Percentiles rank a stretch among this genome's conserved stretches.
phyloP scores from a whole-genome alignment of 2,113 vertebrate genomes.

The Chaetodon trifascialis region DNA sequence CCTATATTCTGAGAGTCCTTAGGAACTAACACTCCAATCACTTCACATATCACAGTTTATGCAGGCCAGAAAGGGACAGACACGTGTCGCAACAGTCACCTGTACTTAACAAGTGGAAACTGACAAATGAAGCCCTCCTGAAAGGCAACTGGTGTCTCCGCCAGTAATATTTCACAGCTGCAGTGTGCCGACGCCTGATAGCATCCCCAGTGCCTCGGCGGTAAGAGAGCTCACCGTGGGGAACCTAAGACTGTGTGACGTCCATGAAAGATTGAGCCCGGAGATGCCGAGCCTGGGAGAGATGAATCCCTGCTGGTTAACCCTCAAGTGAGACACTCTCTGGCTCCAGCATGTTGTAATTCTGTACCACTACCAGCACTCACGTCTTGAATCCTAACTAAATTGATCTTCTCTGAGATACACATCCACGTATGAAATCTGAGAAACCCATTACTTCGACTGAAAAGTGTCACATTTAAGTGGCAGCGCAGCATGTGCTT shows the following conservation, averaged over 20 bases:
- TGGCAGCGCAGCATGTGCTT: background rate
- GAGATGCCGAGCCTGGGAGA: conserved; percentile 23
- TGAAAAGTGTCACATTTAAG: background rate
- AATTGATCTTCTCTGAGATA: background rate
- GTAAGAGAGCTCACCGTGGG: conserved; percentile 46
- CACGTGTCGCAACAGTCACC: conserved; percentile 9
- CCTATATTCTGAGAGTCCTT: background rate
- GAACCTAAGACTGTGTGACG: conserved; percentile 49
- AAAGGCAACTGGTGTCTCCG: conserved; percentile 50
- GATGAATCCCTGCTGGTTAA: conserved; percentile 42
- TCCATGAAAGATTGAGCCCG: conserved; percentile 47
- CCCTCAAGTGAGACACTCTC: conserved; percentile 39
- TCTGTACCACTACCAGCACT: conserved; percentile 8
- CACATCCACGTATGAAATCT: background rate
- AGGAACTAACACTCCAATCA: background rate
- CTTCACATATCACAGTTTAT: background rate
- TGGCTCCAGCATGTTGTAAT: conserved; percentile 16
- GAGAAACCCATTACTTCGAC: background rate
- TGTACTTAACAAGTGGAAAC: conserved; percentile 12
- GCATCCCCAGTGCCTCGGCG: conserved; percentile 46
- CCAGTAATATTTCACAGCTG: conserved; percentile 38
- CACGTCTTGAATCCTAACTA: background rate
- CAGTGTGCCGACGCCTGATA: conserved; percentile 29
- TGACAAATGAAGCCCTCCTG: conserved; percentile 31
- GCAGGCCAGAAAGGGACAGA: background rate